A percentile compares a stretch with the other conserved stretches of the same genome.
These are phyloP conservation scores for Antheraea assamensis DNA, from an alignment of 2,888 invertebrate species.

Conservation along the genomic window DNA sequence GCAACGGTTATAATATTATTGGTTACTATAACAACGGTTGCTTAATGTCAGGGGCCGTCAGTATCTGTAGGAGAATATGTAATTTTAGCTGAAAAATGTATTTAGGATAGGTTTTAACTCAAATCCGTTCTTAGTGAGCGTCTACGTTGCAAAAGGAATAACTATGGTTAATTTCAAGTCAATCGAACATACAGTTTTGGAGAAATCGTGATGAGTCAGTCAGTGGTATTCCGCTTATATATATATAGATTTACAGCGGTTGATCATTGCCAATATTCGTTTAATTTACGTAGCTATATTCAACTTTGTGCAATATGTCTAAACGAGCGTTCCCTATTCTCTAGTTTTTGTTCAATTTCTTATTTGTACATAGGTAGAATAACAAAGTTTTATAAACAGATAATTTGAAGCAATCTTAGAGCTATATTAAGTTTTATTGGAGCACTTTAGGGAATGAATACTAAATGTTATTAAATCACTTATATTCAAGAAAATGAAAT, in stretches of 20 bases:
- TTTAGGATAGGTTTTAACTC: too few relatives aligned
- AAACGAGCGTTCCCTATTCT: background rate
- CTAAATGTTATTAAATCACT: slow-evolving; percentile 6
- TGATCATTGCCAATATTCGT: background rate
- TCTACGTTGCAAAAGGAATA: too few relatives aligned
- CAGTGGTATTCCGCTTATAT: too few relatives aligned
- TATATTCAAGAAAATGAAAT: background rate
- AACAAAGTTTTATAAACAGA: background rate
- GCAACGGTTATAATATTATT: too few relatives aligned
- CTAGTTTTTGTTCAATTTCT: background rate
- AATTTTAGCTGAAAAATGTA: too few relatives aligned
- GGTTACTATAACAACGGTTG: too few relatives aligned
- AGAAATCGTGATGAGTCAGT: too few relatives aligned
- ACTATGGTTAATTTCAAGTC: too few relatives aligned
- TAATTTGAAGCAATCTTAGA: background rate
- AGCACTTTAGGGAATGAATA: background rate
- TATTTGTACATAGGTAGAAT: background rate
- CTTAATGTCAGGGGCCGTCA: too few relatives aligned
- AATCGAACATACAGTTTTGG: too few relatives aligned
- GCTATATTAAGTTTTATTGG: background rate
- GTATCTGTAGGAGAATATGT: too few relatives aligned
- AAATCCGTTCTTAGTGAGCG: too few relatives aligned
- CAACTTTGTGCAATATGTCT: background rate
- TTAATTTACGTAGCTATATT: background rate
- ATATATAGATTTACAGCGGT: background rate